These are phyloP conservation scores for Styela clava DNA, from an alignment of 23 tunicate species.

Conservation along the genomic window DNA sequence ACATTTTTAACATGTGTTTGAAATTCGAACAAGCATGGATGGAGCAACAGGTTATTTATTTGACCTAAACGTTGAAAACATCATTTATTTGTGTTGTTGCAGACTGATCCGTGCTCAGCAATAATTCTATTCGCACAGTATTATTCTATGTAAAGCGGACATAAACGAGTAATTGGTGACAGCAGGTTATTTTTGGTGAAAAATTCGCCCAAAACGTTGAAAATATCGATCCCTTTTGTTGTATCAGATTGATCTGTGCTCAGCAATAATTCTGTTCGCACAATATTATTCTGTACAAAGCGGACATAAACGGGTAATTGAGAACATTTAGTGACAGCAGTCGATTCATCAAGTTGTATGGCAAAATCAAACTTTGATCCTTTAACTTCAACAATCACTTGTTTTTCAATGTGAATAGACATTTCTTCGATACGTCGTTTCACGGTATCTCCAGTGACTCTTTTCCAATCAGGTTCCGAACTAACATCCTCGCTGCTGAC, in stretches of 20 bases:
- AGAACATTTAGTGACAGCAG: too few species aligned
- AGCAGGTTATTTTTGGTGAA: slow-evolving; percentile 40
- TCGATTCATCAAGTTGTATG: slow-evolving; percentile 53
- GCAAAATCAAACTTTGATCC: slow-evolving; percentile 44
- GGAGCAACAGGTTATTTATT: too few species aligned
- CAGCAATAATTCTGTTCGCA: slow-evolving; percentile 54
- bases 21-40: too few species aligned
- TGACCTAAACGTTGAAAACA: too few species aligned
- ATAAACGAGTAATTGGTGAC: too few species aligned
- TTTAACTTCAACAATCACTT: slow-evolving; percentile 58
- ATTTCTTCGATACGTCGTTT: slow-evolving; percentile 53
- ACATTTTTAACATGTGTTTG: too few species aligned
- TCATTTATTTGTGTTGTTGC: too few species aligned
- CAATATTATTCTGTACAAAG: slow-evolving; percentile 36
- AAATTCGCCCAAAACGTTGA: slow-evolving; percentile 38
- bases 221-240: slow-evolving; percentile 42
- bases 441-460: slow-evolving; percentile 40
- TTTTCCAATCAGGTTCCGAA: slow-evolving; percentile 43
- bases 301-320: too few species aligned
- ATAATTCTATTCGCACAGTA: too few species aligned
- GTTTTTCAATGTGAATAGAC: slow-evolving; percentile 51
- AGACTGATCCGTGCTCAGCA: too few species aligned
- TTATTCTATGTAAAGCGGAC: too few species aligned
- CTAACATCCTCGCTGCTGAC: slow-evolving; percentile 41
- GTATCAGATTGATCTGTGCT: slow-evolving; percentile 47